Evolutionary conservation across 2,888 invertebrate genomes (phyloP).

Genomic region (Acleris laterana): DNA sequence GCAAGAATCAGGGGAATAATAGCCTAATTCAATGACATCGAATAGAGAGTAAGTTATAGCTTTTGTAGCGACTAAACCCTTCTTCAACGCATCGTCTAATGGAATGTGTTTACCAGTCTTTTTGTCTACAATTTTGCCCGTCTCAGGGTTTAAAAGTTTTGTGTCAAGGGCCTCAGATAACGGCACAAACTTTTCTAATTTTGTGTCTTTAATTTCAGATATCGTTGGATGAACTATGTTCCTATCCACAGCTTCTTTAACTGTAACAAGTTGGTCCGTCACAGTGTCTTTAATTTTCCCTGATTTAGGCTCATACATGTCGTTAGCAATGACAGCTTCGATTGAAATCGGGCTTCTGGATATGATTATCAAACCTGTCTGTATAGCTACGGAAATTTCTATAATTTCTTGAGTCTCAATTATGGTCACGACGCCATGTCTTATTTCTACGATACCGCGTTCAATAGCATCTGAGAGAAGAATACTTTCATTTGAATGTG

Average conservation of each 20-base stretch:
- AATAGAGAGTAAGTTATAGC: conserved; percentile 88
- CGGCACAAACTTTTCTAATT: conserved; percentile 88
- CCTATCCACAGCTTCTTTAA: conserved; percentile 90
- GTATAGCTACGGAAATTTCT: conserved; percentile 88
- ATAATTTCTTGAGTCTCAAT: conserved; percentile 88
- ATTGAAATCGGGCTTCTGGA: conserved; percentile 90
- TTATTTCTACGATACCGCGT: conserved; percentile 90
- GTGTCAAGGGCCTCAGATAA: conserved; percentile 89
- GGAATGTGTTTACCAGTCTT: conserved; percentile 88
- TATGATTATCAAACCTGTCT: conserved; percentile 87
- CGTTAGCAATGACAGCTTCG: conserved; percentile 89
- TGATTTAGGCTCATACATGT: conserved; percentile 87
- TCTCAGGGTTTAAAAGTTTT: conserved; percentile 87
- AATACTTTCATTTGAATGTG: conserved; percentile 89
- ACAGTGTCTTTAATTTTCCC: conserved; percentile 89
- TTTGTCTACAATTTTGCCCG: conserved; percentile 89
- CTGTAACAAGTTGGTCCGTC: conserved; percentile 88
- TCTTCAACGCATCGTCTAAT: conserved; percentile 88
- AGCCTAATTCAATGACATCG: conserved; percentile 90
- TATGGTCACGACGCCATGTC: conserved; percentile 88
- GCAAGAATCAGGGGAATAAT: conserved; percentile 89
- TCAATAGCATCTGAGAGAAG: conserved; percentile 93
- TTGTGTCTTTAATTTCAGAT: conserved; percentile 91
- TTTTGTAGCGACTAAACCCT: conserved; percentile 89
- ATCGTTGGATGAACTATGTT: conserved; percentile 92